These are phyloP conservation scores for Argyresthia goedartella DNA, from an alignment of 2,888 invertebrate species.

Conservation along the genomic window DNA sequence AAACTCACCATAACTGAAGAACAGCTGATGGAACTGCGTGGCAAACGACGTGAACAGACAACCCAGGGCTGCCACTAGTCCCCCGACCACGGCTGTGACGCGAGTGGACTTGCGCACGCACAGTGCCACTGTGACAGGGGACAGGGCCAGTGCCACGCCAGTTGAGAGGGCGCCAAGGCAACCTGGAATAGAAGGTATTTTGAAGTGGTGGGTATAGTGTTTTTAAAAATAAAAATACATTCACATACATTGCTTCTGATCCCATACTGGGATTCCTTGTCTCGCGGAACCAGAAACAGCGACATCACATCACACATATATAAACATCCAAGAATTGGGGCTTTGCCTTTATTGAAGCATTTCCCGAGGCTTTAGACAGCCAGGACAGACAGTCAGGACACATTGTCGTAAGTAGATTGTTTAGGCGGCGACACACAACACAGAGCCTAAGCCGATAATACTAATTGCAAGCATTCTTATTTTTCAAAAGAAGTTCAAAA, in stretches of 20 bases:
- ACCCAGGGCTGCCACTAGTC: conserved; percentile 86
- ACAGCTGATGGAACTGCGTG: conserved; percentile 89
- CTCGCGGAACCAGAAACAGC: not conserved
- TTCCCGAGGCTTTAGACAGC: too few relatives aligned
- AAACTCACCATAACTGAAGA: conserved; percentile 80
- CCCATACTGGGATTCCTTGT: not conserved
- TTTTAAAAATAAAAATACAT: not conserved
- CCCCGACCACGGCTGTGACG: conserved; percentile 89
- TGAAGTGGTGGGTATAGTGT: not conserved
- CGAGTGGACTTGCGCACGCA: conserved; percentile 90
- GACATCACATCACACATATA: not conserved
- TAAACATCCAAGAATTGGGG: too few relatives aligned
- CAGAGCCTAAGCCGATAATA: too few relatives aligned
- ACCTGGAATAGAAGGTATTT: conserved; percentile 71
- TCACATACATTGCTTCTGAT: too few relatives aligned
- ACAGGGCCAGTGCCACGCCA: conserved; percentile 82
- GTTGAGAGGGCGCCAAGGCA: conserved; percentile 86
- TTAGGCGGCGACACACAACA: too few relatives aligned
- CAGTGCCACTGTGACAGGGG: conserved; percentile 87
- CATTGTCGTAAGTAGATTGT: too few relatives aligned
- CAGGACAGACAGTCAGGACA: too few relatives aligned
- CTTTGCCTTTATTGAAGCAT: too few relatives aligned
- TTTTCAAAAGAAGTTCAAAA: too few relatives aligned
- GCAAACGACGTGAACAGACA: conserved; percentile 93
- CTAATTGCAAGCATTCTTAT: too few relatives aligned